Evolutionary conservation across 2,113 vertebrate genomes (phyloP).

Genomic region (Xenus cinereus): DNA sequence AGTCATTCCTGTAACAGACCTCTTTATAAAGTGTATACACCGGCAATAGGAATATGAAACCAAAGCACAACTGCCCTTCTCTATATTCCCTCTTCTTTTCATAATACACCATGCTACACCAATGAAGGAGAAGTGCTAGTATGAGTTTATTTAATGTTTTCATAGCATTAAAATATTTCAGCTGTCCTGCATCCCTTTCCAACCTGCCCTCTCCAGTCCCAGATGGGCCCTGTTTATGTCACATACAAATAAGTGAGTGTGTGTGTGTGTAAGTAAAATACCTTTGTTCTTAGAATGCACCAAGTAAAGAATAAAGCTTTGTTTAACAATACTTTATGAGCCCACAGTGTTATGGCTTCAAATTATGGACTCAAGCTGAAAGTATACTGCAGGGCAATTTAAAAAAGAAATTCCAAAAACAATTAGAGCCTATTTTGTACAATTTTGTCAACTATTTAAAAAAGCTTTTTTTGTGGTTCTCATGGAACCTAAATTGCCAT

Average conservation of each 20-base stretch:
- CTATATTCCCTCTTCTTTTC: not conserved
- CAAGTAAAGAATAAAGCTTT: not conserved
- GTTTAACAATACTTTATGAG: not conserved
- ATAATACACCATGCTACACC: not conserved
- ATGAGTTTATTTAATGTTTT: not conserved
- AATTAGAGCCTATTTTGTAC: not conserved
- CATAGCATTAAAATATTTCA: not conserved
- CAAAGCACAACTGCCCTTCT: not conserved
- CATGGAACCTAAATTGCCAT: not conserved
- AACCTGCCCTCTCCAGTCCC: not conserved
- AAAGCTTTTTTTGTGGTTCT: not conserved
- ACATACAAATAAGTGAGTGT: accelerated
- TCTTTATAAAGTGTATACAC: not conserved
- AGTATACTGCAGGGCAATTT: not conserved
- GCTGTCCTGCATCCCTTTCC: not conserved
- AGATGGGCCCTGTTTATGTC: not conserved
- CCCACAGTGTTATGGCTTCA: not conserved
- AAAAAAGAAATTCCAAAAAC: not conserved
- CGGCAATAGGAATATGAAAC: not conserved
- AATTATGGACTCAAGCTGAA: not conserved
- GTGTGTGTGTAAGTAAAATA: not conserved
- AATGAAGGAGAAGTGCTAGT: not conserved
- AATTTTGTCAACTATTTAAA: not conserved
- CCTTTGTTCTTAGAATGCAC: not conserved
- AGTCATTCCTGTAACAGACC: not conserved